phyloP scores from a whole-genome alignment of 1,140 invertebrate species.

The Drosophila ficusphila region DNA sequence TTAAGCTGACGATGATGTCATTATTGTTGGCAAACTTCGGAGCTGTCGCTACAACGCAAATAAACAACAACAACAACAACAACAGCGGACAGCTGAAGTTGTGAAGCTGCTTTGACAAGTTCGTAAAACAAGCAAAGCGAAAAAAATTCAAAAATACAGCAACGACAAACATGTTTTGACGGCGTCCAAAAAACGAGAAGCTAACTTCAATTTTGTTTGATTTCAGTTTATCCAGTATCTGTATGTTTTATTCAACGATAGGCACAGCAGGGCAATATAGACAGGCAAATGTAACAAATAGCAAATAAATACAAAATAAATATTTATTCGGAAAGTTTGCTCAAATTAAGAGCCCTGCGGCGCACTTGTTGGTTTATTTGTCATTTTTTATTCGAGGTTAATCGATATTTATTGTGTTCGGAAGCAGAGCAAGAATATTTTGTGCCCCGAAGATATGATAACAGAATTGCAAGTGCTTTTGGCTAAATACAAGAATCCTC shows the following conservation, averaged over 20 bases:
- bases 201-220: constrained; percentile 47
- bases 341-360: constrained; percentile 31
- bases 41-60: constrained; percentile 44
- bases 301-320: constrained; percentile 45
- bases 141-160: constrained; percentile 10
- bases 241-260: constrained; percentile 31
- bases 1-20: constrained; percentile 78
- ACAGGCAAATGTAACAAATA: constrained; percentile 33
- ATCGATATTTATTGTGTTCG: constrained; percentile 23
- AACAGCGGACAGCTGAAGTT: constrained; percentile 50
- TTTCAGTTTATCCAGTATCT: constrained; percentile 28
- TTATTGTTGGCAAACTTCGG: constrained; percentile 73
- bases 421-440: background rate
- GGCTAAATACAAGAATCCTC: too few species aligned
- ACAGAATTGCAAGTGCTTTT: background rate
- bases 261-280: constrained; percentile 14
- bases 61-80: constrained; percentile 30
- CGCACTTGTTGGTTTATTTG: constrained; percentile 24
- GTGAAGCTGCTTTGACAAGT: constrained; percentile 79
- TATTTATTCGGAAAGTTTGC: constrained; percentile 32
- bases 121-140: constrained; percentile 57
- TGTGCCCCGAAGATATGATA: background rate
- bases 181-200: constrained; percentile 15
- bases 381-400: constrained; percentile 28
- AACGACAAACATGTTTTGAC: constrained; percentile 71